A percentile compares a stretch with the other conserved stretches of the same genome.
Conservation (phyloP, 30 jellyfish, hydroid and myxozoan genomes). For the Turritopsis rubra region DNA sequence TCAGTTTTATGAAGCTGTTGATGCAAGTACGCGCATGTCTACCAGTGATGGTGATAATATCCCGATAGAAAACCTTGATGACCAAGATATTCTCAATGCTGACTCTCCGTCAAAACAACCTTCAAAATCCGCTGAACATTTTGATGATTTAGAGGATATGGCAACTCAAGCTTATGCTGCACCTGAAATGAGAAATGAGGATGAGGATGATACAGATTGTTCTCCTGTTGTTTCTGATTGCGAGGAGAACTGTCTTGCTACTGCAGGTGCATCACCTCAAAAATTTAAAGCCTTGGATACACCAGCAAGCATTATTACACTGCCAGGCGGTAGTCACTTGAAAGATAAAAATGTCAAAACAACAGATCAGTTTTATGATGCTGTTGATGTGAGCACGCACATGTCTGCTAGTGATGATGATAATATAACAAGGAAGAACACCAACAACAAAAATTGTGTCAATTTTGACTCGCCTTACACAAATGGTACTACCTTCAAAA, state of each 20-base stretch:
- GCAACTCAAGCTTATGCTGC: slow-evolving; percentile 2
- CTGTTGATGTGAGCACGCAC: slow-evolving; percentile 1
- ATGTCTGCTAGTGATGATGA: slow-evolving; percentile 5
- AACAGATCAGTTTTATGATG: not conserved
- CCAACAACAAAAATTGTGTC: not conserved
- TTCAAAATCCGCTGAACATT: too few species aligned
- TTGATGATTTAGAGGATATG: not conserved
- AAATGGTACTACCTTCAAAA: not conserved
- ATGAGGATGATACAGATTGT: too few species aligned
- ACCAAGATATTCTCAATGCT: not conserved
- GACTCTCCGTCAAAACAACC: not conserved
- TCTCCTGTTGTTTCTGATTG: not conserved
- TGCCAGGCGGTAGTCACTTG: too few species aligned
- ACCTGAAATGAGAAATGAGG: too few species aligned
- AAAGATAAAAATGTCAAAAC: not conserved
- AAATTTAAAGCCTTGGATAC: not conserved
- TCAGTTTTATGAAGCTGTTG: not conserved
- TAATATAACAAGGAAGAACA: not conserved
- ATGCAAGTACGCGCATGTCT: slow-evolving; percentile 1
- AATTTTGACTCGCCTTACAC: not conserved
- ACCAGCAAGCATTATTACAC: not conserved
- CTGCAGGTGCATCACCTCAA: not conserved
- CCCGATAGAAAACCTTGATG: not conserved
- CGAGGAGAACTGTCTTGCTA: not conserved
- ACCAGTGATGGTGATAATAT: not conserved